phyloP scores from a whole-genome alignment of 2,888 invertebrate genomes.

The Phalangium opilio region DNA sequence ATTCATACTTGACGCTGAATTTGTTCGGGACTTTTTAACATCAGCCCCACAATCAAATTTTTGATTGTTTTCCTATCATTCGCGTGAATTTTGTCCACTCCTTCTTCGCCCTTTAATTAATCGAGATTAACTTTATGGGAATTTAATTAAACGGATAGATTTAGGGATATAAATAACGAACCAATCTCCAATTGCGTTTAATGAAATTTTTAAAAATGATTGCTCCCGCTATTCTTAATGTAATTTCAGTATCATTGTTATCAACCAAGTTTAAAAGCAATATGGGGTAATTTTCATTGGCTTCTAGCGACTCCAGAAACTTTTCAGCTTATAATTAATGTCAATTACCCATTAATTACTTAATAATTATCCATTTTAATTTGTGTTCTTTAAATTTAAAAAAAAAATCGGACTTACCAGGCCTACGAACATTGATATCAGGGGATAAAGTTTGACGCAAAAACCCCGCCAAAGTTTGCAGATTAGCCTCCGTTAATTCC shows the following conservation, averaged over 20 bases:
- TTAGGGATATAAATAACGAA: no score
- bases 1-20: constrained; percentile 62
- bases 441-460: constrained; percentile 75
- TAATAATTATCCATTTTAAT: background rate
- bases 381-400: constrained; percentile 11
- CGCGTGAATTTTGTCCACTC: constrained; percentile 57
- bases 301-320: constrained; percentile 74
- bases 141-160: no score
- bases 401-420: constrained; percentile 43
- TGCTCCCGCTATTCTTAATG: constrained; percentile 73
- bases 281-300: constrained; percentile 76
- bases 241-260: constrained; percentile 50
- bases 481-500: constrained; percentile 77
- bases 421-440: constrained; percentile 60
- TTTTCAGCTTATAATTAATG: constrained; percentile 60
- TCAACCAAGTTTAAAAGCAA: constrained; percentile 71
- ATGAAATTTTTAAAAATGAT: constrained; percentile 94
- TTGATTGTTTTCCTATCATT: constrained; percentile 68
- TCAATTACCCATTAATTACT: background rate
- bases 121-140: background rate
- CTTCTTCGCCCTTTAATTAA: constrained; percentile 49
- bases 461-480: constrained; percentile 63
- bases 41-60: constrained; percentile 68
- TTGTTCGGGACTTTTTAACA: constrained; percentile 77
- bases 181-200: constrained; percentile 84